A percentile compares a stretch with the other conserved stretches of the same genome.
phyloP scores from a whole-genome alignment of 2,113 vertebrate genomes.

The Atrichornis clamosus region DNA sequence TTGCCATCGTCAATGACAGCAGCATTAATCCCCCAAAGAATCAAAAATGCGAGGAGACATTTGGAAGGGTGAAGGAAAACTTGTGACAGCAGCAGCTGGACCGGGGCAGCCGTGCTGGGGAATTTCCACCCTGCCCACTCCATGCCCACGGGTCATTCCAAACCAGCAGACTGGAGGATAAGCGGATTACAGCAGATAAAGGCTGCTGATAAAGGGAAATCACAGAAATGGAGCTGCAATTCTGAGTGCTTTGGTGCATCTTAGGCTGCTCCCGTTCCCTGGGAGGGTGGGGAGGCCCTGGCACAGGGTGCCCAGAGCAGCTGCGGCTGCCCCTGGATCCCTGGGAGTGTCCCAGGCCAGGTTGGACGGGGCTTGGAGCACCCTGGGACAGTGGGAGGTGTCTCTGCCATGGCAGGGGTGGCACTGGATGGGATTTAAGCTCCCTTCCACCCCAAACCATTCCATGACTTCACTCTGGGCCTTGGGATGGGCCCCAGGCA shows the following conservation, averaged over 20 bases:
- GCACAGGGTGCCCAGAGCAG: not conserved
- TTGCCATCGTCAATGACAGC: not conserved
- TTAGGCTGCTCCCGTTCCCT: not conserved
- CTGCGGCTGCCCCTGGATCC: not conserved
- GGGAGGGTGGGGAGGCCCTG: not conserved
- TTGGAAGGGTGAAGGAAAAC: not conserved
- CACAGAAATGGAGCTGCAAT: not conserved
- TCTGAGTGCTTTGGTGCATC: not conserved
- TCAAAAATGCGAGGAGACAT: not conserved
- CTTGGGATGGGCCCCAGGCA: not conserved
- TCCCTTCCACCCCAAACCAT: not conserved
- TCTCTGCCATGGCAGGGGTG: not conserved
- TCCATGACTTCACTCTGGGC: not conserved
- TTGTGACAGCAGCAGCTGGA: not conserved
- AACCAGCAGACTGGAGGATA: not conserved
- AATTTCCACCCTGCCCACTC: not conserved
- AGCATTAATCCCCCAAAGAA: not conserved
- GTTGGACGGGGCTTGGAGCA: not conserved
- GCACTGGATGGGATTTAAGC: accelerated
- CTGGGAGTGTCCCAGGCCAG: not conserved
- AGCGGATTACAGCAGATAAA: not conserved
- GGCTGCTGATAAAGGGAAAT: not conserved
- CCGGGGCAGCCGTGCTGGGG: not conserved
- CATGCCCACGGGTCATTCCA: not conserved
- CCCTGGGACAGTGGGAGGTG: not conserved